Evolutionary conservation across 2,797 vertebrate genomes (phyloP), one percentile per base, ranked within the genome.

Genomic region (Cossypha niveicapilla): DNA sequence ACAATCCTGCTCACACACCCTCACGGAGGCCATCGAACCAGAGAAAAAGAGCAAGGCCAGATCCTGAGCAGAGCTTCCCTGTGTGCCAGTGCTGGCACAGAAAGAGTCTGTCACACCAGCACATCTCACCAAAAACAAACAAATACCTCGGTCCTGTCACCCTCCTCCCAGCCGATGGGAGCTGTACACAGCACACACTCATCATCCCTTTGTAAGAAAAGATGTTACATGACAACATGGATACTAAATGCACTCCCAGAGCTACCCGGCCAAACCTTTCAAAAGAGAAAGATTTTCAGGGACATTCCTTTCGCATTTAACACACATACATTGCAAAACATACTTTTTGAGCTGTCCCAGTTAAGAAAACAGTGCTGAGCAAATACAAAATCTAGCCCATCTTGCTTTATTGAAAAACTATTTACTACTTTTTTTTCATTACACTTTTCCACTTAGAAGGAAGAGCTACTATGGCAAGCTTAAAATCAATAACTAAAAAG

Each of bases 131-230:
- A 83, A 82, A 93, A 93, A 58, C 86, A 96, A 94, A 89, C 74
- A 62, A 96, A 91, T 82, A 76, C 48, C 62, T 80, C 3, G 0
- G 54, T 54, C 76, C 88, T 92, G 71, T 72, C 92, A 78, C 73
- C 58, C 80, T 68, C 70, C 81, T 78, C 72, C 92, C 73, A 72
- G 88, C 92, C 90, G 88, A 92, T 51, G 58, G 90, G 90, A 95
- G 28, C 70, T 54, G 73, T 18, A 56, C 3, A 7, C 65, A 68
- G 62, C 7, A 35, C 45, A 63, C 34, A 86, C 57, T 24, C 89
- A 65, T 65, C 85, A 66, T 17, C 42, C 73, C 51, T 93, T 68
- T 75, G 62, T 39, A 76, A 67, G 80, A 37, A 92, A 90, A 84
- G 67, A 91, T 16, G 34, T 44, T 84, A 80, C 77, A 58, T 6